A percentile compares a stretch with the other conserved stretches of the same genome.
These are phyloP conservation scores for Crotophaga sulcirostris DNA, from an alignment of 2,113 vertebrate genomes.

Conservation along the genomic window DNA sequence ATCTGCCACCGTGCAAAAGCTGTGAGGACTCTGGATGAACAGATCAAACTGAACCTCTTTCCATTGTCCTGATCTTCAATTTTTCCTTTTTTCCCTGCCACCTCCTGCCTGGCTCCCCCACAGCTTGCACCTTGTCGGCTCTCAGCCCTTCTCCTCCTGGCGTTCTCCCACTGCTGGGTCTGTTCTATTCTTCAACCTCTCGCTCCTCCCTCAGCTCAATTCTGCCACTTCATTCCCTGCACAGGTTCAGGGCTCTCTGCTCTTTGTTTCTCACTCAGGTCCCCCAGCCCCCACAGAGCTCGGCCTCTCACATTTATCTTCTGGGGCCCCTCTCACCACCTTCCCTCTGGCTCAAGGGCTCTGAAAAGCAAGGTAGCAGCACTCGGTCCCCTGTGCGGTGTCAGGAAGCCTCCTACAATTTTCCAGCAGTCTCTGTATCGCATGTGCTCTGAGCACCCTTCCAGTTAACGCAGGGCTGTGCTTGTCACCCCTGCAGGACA, in stretches of 20 bases:
- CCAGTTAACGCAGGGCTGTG: background rate
- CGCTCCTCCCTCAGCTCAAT: background rate
- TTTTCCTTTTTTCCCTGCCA: background rate
- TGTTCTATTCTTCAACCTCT: background rate
- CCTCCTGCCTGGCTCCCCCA: background rate
- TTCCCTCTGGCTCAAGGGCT: background rate
- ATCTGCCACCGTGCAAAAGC: background rate
- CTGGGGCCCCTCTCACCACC: background rate
- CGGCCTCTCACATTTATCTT: background rate
- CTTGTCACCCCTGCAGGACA: background rate
- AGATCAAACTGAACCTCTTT: background rate
- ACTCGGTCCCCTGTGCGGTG: rapidly evolving
- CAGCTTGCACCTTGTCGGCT: background rate
- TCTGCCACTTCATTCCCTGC: background rate
- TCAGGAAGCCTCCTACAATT: background rate
- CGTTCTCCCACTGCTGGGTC: background rate
- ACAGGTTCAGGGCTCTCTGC: background rate
- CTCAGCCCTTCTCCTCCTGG: background rate
- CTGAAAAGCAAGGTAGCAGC: background rate
- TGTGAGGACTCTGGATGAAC: background rate
- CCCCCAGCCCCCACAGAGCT: background rate
- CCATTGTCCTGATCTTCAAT: background rate
- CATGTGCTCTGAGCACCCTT: background rate
- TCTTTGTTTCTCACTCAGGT: background rate
- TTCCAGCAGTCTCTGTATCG: background rate